Conservation (phyloP, 1,140 invertebrate species). For the Drosophila repletoides region DNA sequence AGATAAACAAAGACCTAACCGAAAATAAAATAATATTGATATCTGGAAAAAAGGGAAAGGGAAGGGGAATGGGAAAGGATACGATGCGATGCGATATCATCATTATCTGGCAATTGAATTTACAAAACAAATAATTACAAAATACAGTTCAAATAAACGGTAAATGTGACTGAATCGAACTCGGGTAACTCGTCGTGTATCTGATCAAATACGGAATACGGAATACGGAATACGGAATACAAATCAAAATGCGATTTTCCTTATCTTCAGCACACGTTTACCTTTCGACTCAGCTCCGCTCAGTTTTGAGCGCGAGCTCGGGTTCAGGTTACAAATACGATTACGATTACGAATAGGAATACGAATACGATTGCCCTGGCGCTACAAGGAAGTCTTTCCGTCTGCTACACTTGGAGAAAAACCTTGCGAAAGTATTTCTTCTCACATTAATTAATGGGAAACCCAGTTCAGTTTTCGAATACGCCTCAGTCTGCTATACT, state of each 20-base stretch:
- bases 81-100: constrained; percentile 33
- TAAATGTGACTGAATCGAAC: constrained; percentile 36
- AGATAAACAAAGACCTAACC: constrained; percentile 41
- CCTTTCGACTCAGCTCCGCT: background rate
- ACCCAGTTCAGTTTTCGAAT: too few relatives aligned
- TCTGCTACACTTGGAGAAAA: background rate
- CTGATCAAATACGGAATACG: constrained; percentile 60
- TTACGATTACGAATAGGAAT: too few relatives aligned
- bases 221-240: constrained; percentile 56
- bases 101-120: constrained; percentile 75
- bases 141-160: constrained; percentile 52
- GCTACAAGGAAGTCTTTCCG: constrained; percentile 47
- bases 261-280: constrained; percentile 59
- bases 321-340: background rate
- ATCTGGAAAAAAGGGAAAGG: constrained; percentile 10
- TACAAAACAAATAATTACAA: constrained; percentile 71
- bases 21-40: constrained; percentile 56
- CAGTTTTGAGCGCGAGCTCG: background rate
- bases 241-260: constrained; percentile 75
- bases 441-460: too few relatives aligned
- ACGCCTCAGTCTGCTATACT: too few relatives aligned
- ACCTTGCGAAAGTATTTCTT: too few relatives aligned
- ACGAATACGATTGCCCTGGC: constrained; percentile 48
- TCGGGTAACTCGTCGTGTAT: constrained; percentile 25
- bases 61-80: constrained; percentile 1